These are phyloP conservation scores for Zootermopsis nevadensis DNA, from an alignment of 2,888 invertebrate species.

Conservation along the genomic window DNA sequence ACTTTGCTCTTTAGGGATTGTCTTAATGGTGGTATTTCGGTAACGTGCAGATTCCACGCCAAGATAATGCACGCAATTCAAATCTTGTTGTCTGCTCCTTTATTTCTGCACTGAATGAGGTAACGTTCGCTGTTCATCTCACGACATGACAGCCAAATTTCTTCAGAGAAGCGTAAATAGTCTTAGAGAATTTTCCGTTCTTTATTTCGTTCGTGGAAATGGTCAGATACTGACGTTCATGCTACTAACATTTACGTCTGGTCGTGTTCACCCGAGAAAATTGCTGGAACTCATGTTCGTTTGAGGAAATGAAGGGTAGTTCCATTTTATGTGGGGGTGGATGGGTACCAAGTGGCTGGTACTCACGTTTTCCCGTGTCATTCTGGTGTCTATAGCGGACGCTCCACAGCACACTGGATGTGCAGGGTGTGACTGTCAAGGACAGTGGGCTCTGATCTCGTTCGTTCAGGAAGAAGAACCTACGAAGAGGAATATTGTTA, in stretches of 20 bases:
- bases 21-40: background rate
- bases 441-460: conserved; percentile 58
- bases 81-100: background rate
- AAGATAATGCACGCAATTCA: background rate
- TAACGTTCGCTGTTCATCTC: too few species aligned
- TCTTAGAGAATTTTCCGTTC: too few species aligned
- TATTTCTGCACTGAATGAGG: background rate
- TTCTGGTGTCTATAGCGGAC: conserved; percentile 57
- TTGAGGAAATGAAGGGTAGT: too few species aligned
- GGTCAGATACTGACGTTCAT: too few species aligned
- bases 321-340: too few species aligned
- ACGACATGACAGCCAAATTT: too few species aligned
- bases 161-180: too few species aligned
- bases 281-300: too few species aligned
- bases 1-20: conserved; percentile 9
- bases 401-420: conserved; percentile 60
- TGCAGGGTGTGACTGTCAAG: conserved; percentile 62
- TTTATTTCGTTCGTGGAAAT: too few species aligned
- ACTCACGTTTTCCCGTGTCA: conserved; percentile 51
- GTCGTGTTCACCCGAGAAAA: too few species aligned
- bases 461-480: conserved; percentile 60
- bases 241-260: too few species aligned
- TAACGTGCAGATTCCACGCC: background rate
- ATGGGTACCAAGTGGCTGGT: too few species aligned
- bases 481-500: conserved; percentile 51